Percentiles rank a stretch among this genome's conserved stretches.
Conservation (phyloP, 2,797 vertebrate genomes). For the Microctenopoma steveboyesi region DNA sequence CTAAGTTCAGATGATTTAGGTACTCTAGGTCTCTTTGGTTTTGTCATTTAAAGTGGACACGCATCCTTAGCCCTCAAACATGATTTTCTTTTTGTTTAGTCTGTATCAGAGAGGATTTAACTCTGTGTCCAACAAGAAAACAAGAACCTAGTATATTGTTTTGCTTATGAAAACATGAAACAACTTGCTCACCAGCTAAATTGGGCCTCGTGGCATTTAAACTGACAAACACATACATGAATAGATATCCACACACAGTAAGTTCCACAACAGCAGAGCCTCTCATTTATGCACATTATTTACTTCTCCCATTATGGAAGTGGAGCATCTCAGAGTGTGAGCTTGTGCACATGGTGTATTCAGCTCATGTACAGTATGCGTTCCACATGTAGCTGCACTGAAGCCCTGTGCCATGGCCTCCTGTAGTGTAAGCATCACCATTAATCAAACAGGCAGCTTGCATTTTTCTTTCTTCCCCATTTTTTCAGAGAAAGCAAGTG, state of each 20-base stretch:
- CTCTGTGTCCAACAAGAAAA: not conserved
- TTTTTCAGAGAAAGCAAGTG: constrained; percentile 62
- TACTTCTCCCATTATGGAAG: constrained; percentile 63
- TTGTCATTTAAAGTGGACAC: not conserved
- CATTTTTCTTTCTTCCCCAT: constrained; percentile 21
- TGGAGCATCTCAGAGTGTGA: constrained; percentile 51
- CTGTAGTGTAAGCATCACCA: constrained; percentile 58
- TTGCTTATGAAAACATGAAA: constrained; percentile 5
- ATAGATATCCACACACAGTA: constrained; percentile 3
- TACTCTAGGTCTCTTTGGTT: too few relatives aligned
- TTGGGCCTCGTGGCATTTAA: constrained; percentile 43
- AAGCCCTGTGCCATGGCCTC: constrained; percentile 61
- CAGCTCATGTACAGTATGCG: constrained; percentile 34
- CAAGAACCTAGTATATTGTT: not conserved
- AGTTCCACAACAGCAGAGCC: constrained; percentile 27
- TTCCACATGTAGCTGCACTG: constrained; percentile 56
- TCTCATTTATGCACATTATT: constrained; percentile 54
- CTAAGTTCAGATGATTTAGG: too few relatives aligned
- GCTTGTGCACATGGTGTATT: constrained; percentile 27
- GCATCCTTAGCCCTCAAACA: not conserved
- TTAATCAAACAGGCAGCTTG: constrained; percentile 77
- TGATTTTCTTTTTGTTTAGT: not conserved
- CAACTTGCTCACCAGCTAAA: constrained; percentile 28
- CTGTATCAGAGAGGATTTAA: not conserved
- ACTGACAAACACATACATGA: constrained; percentile 36